Percentiles rank a stretch among this genome's conserved stretches.
Evolutionary conservation across 2,113 vertebrate species (phyloP).

Genomic region (Litocranius walleri): DNA sequence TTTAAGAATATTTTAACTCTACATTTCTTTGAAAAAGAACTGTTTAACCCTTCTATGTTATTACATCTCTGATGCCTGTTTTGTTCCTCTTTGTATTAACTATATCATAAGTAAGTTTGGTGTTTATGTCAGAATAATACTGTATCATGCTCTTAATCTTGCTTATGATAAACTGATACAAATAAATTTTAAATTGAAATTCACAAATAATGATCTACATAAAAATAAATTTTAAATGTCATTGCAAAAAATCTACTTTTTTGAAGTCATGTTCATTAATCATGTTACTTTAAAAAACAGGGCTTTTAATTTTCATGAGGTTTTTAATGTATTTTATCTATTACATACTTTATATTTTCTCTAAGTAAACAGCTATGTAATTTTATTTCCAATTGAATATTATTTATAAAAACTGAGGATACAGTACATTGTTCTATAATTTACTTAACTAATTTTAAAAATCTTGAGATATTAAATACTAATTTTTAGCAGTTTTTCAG

Average conservation of each 20-base stretch:
- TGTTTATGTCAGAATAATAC: background rate
- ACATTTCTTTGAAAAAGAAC: conserved; percentile 67
- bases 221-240: background rate
- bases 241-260: background rate
- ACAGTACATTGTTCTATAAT: background rate
- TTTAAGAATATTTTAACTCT: conserved; percentile 82
- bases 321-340: background rate
- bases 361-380: background rate
- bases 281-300: background rate
- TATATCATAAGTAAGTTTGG: background rate
- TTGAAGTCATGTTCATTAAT: background rate
- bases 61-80: background rate
- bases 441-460: background rate
- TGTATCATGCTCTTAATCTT: background rate
- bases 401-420: background rate
- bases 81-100: background rate
- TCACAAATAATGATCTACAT: background rate
- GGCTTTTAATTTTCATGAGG: background rate
- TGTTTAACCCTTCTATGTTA: conserved; percentile 74
- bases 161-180: background rate
- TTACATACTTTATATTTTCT: background rate
- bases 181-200: background rate
- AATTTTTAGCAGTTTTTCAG: too few relatives aligned
- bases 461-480: too few relatives aligned
- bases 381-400: background rate